Evolutionary conservation across 2,888 invertebrate species (phyloP), one percentile per base, ranked within the genome.

Genomic region (Oxyteleia sp.): DNA sequence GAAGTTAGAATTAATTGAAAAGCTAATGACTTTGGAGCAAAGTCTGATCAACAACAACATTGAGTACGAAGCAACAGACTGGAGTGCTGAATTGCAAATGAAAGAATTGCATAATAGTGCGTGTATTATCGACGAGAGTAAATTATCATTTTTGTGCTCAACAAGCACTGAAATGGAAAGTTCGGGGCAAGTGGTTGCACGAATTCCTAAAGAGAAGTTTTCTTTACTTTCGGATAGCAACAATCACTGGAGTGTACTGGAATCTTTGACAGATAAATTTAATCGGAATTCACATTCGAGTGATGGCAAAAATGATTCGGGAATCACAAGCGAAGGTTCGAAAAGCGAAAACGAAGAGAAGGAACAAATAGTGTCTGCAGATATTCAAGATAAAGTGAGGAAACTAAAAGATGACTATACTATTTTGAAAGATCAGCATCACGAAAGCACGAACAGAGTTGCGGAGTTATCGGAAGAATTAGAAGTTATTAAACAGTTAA

Each of bases 231-330:
- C 63, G 53, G 15, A 64, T 55, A 45, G 72, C 29, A 47, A 64
- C 0, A 69, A 43, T 23, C 49, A 35, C 41, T 72, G 69, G 41
- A 84, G 59, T 76, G 32, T 64, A 18, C 32, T 16, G 29, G 84
- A 81, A 72, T 81, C 38, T 47, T 83, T 72, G 16, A 49, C 41
- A 0, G 47, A 85, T 0, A 86, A 79, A 61, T 45, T 43, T 23
- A 61, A 87, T 79, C 47, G 66, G 0, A 82, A 61, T 23, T 74
- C 75, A 7, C 84, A 86, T 23, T 88, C 85, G n/a, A 87, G 85
- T 57, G 86, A 87, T 15, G 85, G 79, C n/a, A 90, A 87, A 43
- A 86, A 91, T 18, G 92, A 93, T 80, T 93, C 92, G 0, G 92
- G 92, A 29, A 86, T 91, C 15, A 85, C 82, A 0, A 85, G 84